Percentiles rank a stretch among this genome's conserved stretches.
Conservation (phyloP, 2,797 vertebrate genomes). For the Lacerta viridis region DNA sequence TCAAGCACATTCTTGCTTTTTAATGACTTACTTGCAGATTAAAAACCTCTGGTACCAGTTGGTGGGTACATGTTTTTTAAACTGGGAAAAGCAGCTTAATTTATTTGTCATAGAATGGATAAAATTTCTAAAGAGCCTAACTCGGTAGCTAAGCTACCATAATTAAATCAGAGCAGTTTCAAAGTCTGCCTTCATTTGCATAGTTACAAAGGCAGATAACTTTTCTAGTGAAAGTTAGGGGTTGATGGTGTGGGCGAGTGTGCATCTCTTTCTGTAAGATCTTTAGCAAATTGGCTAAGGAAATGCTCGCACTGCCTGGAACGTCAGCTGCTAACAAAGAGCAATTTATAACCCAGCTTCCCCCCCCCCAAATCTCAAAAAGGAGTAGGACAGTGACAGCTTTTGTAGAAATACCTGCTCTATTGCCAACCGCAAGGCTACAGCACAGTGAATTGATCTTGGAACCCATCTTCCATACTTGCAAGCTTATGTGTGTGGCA, state of each 20-base stretch:
- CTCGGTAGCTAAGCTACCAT: conserved; percentile 5
- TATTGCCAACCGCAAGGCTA: neutral
- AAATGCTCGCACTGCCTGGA: conserved; percentile 6
- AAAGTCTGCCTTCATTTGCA: conserved; percentile 30
- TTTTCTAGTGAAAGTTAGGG: conserved; percentile 28
- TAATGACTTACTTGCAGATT: neutral
- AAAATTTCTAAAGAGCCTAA: conserved; percentile 5
- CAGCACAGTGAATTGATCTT: conserved; percentile 30
- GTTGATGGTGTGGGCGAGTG: neutral
- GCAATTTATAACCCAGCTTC: conserved; percentile 8
- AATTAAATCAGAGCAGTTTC: conserved; percentile 18
- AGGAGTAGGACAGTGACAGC: neutral
- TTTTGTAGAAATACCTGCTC: conserved; percentile 31
- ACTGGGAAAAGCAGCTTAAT: neutral
- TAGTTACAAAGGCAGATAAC: neutral
- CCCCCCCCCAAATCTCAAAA: neutral
- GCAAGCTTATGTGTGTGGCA: neutral
- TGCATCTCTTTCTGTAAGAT: neutral
- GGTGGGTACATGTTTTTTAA: neutral
- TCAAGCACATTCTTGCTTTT: neutral
- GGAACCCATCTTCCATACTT: conserved; percentile 8
- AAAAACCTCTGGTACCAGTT: neutral
- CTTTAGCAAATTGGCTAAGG: neutral
- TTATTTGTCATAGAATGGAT: conserved; percentile 31
- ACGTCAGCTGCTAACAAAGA: conserved; percentile 22